These are phyloP conservation scores for Agrilus biguttatus DNA, from an alignment of 2,888 invertebrate species.

Conservation along the genomic window DNA sequence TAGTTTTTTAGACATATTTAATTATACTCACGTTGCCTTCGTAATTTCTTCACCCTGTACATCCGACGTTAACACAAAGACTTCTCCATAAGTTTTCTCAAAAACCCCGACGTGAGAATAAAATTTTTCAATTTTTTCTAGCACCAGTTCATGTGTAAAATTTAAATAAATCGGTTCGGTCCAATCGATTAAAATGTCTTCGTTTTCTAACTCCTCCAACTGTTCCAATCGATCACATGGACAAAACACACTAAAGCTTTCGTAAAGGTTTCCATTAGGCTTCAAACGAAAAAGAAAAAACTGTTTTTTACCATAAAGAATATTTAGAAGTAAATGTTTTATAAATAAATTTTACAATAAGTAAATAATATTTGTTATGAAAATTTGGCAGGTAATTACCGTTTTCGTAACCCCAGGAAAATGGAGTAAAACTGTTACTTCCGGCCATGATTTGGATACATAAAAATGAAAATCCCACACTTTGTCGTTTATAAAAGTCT, in stretches of 20 bases:
- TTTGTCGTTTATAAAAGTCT: constrained; percentile 75
- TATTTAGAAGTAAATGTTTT: constrained; percentile 8
- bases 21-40: too few relatives aligned
- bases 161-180: constrained; percentile 70
- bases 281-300: constrained; percentile 29
- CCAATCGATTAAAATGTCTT: constrained; percentile 68
- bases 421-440: constrained; percentile 69
- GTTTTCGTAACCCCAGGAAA: constrained; percentile 81
- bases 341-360: too few relatives aligned
- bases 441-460: constrained; percentile 79
- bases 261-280: constrained; percentile 68
- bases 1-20: too few relatives aligned
- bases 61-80: constrained; percentile 44
- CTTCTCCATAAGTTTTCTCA: constrained; percentile 68
- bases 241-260: constrained; percentile 76
- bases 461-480: constrained; percentile 87
- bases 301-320: constrained; percentile 1
- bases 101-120: constrained; percentile 45
- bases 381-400: constrained; percentile 38
- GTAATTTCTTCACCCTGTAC: too few relatives aligned
- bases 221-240: constrained; percentile 61
- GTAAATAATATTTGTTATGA: too few relatives aligned
- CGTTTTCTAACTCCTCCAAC: constrained; percentile 56
- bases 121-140: constrained; percentile 62
- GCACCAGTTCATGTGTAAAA: constrained; percentile 70